Base-by-base conservation (phyloP, 2,113 vertebrate species). In the Callospermophilus lateralis region DNA sequence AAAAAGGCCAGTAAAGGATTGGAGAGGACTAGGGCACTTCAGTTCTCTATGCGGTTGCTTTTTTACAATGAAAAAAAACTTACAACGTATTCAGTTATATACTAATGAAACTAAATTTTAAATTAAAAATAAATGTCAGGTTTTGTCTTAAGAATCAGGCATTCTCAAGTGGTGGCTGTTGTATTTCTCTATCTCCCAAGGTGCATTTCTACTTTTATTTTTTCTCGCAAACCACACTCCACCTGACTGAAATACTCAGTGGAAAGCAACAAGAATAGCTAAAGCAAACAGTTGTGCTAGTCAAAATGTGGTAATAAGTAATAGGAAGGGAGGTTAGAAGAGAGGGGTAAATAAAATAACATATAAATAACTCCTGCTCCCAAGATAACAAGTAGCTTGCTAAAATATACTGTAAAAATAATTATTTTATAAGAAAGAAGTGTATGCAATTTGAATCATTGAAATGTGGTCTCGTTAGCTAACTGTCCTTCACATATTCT, bases 401-500 rank as follows among this genome's bases (percentile, higher is more conserved):
- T 90, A 55, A 70, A 86, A 68, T 55, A 68, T 19, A 6, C n/a
- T 48, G 1, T 20, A 37, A 96, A 96, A 89, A 63, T 61, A 72
- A 53, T 78, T 63, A 48, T 72, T 85, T 91, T 73, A 76, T 39
- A 73, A 42, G 55, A 83, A 86, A 87, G n/a, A 8, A 48, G 15
- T 53, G 1, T n/a, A 51, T 61, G 39, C 28, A 32, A 53, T 70
- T 81, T 45, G 67, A 72, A 63, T 67, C 39, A 83, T 26, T 79
- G 63, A 78, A 81, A 72, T 86, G 51, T 51, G 28, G 48, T 4
- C 39, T 94, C 90, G 96, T 98, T 98, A 98, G 98, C 97, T 98
- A 98, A 97, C 97, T 98, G 78, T 73, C 96, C 92, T 98, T 97
- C 97, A 97, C 95, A 98, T 98, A 97, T 97, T 97, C 96, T 97